A percentile compares a stretch with the other conserved stretches of the same genome.
Evolutionary conservation across 2,888 invertebrate genomes (phyloP).

Genomic region (Tenthredo amoena): DNA sequence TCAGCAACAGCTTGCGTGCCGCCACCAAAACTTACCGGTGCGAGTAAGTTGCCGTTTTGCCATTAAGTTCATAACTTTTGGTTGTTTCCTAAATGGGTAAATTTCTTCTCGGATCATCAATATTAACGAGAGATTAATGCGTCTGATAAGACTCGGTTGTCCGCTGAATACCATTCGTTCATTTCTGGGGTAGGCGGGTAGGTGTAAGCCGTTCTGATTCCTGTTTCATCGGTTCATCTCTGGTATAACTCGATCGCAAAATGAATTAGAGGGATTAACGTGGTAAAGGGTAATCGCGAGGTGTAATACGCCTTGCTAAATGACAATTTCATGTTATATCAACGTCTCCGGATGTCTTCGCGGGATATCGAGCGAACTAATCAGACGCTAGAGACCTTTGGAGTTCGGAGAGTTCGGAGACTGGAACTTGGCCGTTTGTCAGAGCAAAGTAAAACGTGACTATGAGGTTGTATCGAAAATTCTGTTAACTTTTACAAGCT

Average conservation of each 20-base stretch:
- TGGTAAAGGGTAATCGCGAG: neutral
- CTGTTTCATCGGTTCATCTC: slow-evolving; percentile 1
- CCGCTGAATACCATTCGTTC: neutral
- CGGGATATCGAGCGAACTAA: neutral
- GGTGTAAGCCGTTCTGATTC: neutral
- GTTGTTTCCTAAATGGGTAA: neutral
- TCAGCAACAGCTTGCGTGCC: slow-evolving; percentile 24
- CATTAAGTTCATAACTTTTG: slow-evolving; percentile 25
- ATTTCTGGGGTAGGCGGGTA: neutral
- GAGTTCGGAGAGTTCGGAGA: neutral
- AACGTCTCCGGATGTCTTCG: neutral
- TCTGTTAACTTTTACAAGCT: slow-evolving; percentile 14
- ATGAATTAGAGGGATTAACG: neutral
- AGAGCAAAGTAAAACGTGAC: neutral
- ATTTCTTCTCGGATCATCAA: slow-evolving; percentile 33
- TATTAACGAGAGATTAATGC: neutral
- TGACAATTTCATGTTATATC: neutral
- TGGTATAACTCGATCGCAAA: slow-evolving; percentile 20
- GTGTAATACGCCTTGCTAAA: neutral
- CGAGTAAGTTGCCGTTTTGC: neutral
- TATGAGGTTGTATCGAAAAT: neutral
- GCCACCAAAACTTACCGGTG: neutral
- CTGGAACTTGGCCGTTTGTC: neutral
- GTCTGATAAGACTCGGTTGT: neutral
- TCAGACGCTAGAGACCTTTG: neutral